Base-by-base conservation (phyloP, 2,113 vertebrate genomes). In the Lepus timidus region DNA sequence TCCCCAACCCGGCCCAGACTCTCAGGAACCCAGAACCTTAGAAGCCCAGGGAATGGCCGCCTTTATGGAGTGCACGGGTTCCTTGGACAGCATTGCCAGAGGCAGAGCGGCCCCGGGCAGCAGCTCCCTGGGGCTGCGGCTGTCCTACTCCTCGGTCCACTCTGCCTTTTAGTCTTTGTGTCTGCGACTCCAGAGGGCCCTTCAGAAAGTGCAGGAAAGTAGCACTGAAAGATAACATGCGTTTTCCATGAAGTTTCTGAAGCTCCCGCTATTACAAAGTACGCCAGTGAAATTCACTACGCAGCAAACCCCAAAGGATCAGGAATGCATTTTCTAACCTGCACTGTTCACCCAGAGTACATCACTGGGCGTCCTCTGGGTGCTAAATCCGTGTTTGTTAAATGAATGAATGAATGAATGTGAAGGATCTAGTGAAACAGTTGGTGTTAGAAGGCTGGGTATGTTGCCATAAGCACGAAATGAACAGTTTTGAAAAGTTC, bases 101-200 rank as follows among this genome's bases (percentile, higher is more conserved):
- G 62, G 58, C 19, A 14, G 83, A 36, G 14, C 16, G 78, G 80
- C 31, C 82, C 25, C 1, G 22, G 49, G 6, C 2, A 33, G 14
- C 20, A 0, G 27, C 76, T 27, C 23, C 36, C 22, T 0, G 4
- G 39, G 12, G 2, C 0, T 25, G 33, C 5, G 6, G 33, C 6
- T 31, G 2, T 33, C 68, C 79, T 13, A 9, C 9, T 12, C 31
- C 27, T 16, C 16, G 7, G 62, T 23, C 17, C 6, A 7, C 3
- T 23, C 31, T 25, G 5, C 10, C 61, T 64, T 27, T 65, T 36
- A 23, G 12, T 44, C 9, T 39, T 58, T 6, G 33, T n/a, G 27
- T 39, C 73, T 91, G 16, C 49, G n/a, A 0, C 13, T 51, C 44
- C 25, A 9, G 51, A 62, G 1, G 3, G 13, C 13, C 19, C 93